Percentiles rank a stretch among this genome's conserved stretches.
These are phyloP conservation scores for Melolontha melolontha DNA, from an alignment of 2,888 invertebrate genomes.

Conservation along the genomic window DNA sequence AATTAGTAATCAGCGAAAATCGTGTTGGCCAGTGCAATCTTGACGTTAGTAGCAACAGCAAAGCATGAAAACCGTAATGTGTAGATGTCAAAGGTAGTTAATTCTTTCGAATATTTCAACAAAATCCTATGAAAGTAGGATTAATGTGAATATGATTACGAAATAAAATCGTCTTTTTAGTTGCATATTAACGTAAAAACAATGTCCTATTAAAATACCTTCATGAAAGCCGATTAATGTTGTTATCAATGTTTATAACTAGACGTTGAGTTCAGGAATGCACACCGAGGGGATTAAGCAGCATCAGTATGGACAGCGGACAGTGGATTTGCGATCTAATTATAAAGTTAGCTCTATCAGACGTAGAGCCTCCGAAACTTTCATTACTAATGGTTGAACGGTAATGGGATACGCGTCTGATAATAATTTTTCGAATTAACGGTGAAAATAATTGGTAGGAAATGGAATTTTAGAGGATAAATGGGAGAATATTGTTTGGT, in stretches of 20 bases:
- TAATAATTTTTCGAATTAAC: conserved; percentile 41
- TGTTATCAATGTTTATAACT: conserved; percentile 53
- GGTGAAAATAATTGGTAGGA: conserved; percentile 33
- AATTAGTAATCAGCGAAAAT: no score
- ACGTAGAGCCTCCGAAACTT: conserved; percentile 35
- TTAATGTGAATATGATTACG: no score
- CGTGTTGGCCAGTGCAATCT: no score
- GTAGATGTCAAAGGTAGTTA: no score
- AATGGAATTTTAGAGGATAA: conserved; percentile 27
- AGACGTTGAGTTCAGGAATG: conserved; percentile 47
- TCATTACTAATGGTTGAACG: conserved; percentile 42
- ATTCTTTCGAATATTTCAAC: no score
- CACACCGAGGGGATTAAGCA: conserved; percentile 46
- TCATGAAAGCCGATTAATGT: conserved; percentile 46
- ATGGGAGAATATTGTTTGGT: conserved; percentile 22
- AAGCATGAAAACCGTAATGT: no score
- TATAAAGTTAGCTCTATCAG: conserved; percentile 55
- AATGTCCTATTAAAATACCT: no score
- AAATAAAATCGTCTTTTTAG: no score
- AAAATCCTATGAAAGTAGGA: no score
- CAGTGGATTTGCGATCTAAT: conserved; percentile 57
- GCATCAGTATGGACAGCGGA: conserved; percentile 38
- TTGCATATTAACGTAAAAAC: no score
- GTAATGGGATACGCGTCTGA: conserved; percentile 41
- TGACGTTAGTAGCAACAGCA: no score